These are phyloP conservation scores for Chesias legatella DNA, from an alignment of 2,888 invertebrate species.

Conservation along the genomic window DNA sequence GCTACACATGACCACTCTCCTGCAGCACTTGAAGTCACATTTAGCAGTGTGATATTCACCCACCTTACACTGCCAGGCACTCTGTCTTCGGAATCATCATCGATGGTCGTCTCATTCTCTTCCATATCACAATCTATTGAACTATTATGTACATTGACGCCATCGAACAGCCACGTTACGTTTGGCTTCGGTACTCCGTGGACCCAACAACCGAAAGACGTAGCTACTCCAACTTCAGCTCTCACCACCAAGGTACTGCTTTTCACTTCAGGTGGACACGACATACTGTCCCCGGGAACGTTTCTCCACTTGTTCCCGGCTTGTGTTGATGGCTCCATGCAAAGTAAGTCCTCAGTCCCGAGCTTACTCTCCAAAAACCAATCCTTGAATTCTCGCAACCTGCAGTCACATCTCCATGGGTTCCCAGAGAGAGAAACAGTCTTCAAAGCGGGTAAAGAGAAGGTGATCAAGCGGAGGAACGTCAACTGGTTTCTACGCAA, in stretches of 20 bases:
- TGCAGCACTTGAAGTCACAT: slow-evolving; percentile 90
- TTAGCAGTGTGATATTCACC: slow-evolving; percentile 91
- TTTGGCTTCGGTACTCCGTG: slow-evolving; percentile 91
- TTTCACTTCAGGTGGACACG: slow-evolving; percentile 88
- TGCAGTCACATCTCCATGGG: slow-evolving; percentile 95
- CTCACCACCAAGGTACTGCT: slow-evolving; percentile 81
- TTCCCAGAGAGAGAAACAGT: slow-evolving; percentile 91
- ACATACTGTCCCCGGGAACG: slow-evolving; percentile 87
- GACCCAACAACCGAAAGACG: slow-evolving; percentile 90
- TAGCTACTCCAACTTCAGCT: slow-evolving; percentile 90
- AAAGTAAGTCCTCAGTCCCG: slow-evolving; percentile 86
- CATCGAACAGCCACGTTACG: slow-evolving; percentile 91
- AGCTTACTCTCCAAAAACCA: slow-evolving; percentile 91
- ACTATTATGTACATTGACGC: slow-evolving; percentile 73
- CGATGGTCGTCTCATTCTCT: slow-evolving; percentile 63
- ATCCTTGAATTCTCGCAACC: slow-evolving; percentile 88
- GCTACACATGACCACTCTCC: slow-evolving; percentile 93
- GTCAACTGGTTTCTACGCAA: slow-evolving; percentile 90
- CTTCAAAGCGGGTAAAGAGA: slow-evolving; percentile 88
- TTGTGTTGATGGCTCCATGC: slow-evolving; percentile 85
- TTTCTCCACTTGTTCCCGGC: slow-evolving; percentile 88
- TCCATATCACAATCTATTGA: slow-evolving; percentile 72
- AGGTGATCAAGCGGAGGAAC: slow-evolving; percentile 78
- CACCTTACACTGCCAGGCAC: slow-evolving; percentile 81
- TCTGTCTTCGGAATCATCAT: slow-evolving; percentile 66